phyloP scores from a whole-genome alignment of 2,888 invertebrate species.

The Aproaerema taeniolella region DNA sequence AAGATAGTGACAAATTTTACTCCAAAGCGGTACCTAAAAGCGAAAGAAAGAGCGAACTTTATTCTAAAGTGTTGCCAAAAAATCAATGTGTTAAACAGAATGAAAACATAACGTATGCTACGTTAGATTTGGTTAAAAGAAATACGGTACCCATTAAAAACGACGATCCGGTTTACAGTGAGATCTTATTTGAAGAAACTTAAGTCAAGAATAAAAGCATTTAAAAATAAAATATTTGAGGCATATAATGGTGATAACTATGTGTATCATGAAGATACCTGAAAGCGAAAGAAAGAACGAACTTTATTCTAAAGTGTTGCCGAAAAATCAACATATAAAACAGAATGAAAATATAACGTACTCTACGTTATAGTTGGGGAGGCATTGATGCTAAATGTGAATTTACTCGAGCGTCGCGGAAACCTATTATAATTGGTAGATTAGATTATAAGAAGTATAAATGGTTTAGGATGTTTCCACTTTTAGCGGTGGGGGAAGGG shows the following conservation, averaged over 20 bases:
- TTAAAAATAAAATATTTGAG: no score
- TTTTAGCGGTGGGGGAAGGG: no score
- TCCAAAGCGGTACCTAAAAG: not conserved
- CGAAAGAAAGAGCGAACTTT: not conserved
- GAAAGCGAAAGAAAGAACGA: not conserved
- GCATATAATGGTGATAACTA: no score
- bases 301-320: not conserved
- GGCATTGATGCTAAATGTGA: no score
- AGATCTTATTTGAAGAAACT: no score
- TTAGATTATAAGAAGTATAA: no score
- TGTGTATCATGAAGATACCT: not conserved
- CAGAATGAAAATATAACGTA: not conserved
- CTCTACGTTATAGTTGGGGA: not conserved
- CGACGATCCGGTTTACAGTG: not conserved
- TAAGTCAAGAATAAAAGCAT: no score
- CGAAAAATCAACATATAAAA: not conserved
- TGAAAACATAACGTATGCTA: not conserved
- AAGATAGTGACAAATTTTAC: no score
- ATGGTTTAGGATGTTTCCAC: no score
- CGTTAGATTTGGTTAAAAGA: not conserved
- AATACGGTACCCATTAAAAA: not conserved
- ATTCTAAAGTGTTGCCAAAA: not conserved
- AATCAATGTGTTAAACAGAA: not conserved
- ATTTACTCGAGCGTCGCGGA: no score
- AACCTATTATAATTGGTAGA: no score